Evolutionary conservation across 2,888 invertebrate species (phyloP).

Genomic region (Proisotoma minuta): DNA sequence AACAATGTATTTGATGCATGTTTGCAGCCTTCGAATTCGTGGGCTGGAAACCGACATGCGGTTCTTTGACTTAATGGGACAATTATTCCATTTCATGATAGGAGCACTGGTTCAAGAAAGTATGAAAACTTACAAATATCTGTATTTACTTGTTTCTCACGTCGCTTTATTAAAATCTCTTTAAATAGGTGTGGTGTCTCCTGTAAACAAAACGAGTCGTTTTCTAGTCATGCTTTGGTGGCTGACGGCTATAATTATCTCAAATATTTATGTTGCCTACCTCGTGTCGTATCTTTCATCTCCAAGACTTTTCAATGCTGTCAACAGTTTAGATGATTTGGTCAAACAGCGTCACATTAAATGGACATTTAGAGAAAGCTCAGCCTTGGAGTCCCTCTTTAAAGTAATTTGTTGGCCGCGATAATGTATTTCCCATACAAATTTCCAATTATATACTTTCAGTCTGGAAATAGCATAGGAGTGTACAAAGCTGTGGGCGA

Average conservation of each 20-base stretch:
- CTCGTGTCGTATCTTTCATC: constrained; percentile 45
- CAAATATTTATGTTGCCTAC: constrained; percentile 46
- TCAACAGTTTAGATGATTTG: constrained; percentile 43
- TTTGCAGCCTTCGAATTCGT: constrained; percentile 25
- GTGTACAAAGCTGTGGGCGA: constrained; percentile 39
- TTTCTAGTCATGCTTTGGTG: constrained; percentile 44
- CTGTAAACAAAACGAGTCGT: constrained; percentile 36
- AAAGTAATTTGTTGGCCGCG: constrained; percentile 18
- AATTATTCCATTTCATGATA: constrained; percentile 41
- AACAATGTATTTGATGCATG: constrained; percentile 40
- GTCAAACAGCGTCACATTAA: constrained; percentile 28
- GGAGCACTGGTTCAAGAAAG: constrained; percentile 46
- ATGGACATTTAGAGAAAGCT: constrained; percentile 43
- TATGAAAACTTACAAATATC: constrained; percentile 1
- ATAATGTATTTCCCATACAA: not conserved
- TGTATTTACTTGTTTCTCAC: not conserved
- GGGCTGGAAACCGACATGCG: constrained; percentile 8
- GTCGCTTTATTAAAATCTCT: not conserved
- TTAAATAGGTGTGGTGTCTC: constrained; percentile 35
- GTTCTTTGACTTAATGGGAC: constrained; percentile 11
- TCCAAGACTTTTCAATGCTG: constrained; percentile 40
- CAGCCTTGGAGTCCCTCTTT: constrained; percentile 40
- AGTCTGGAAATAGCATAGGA: constrained; percentile 33
- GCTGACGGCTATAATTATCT: constrained; percentile 38
- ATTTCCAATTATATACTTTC: constrained; percentile 17